Base-by-base conservation (phyloP, 2,797 vertebrate genomes). In the Ptychobarbus kaznakovi region DNA sequence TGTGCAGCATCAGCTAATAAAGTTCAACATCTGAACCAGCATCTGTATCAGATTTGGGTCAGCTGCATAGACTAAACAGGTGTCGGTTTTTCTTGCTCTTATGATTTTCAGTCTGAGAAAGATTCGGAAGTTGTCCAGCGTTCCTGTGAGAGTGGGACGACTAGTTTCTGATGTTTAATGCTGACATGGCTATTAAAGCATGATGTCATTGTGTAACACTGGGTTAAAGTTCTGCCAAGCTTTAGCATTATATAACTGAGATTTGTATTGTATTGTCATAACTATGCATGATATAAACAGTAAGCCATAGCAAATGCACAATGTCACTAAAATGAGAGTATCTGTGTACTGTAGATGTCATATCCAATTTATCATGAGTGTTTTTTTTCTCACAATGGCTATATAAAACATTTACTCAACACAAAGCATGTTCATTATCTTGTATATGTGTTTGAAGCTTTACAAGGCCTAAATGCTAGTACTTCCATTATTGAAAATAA, bases 1-100 rank as follows among this genome's bases (percentile, higher is more conserved):
- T 87, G 88, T 86, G 28, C 84, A 80, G 46, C 38, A 84, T 85
- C 86, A 86, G 82, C 77, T 77, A 81, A 81, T 66, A 77, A 73
- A 80, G 77, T 82, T 83, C 69, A 72, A 56, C 44, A 86, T 81
- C 74, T 77, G 65, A 81, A 84, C 65, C 42, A 51, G 35, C 58
- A 81, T 85, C 81, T 85, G 78, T 58, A 51, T 73, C 49, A 69
- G 80, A 82, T 82, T 84, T 69, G 18, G 38, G 28, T 84, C 61
- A 72, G 56, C 70, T 20, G 22, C 4, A 11, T 61, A 77, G 74
- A 82, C 66, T 79, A 68, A 44, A 73, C 38, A 84, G 65, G 49
- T 32, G 75, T 40, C 58, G 20, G 56, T 25, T 61, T 76, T 46
- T 79, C 51, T 44, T 25, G 80, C 80, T 70, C 42, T 40, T 22